Base-by-base conservation (phyloP, 2,113 vertebrate genomes). In the Heteronetta atricapilla region DNA sequence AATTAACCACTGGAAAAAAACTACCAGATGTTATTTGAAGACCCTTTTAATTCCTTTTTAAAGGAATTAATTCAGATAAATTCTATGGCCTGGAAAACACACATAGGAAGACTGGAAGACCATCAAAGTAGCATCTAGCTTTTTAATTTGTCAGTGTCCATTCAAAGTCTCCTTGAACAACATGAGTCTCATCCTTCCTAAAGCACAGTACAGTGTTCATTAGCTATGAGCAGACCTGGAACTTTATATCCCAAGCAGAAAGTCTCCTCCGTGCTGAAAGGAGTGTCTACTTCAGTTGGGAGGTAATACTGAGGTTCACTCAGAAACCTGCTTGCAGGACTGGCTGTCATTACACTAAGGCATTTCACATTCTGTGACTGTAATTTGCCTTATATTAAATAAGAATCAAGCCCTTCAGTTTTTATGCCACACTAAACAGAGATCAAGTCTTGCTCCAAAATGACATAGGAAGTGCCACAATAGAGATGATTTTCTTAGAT, bases 401-500 rank as follows among this genome's bases (percentile, higher is more conserved):
- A 79, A 73, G 77, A 82, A 69, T 11, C 31, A 89, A 85, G n/a
- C 21, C 7, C 1, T 42, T 79, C 33, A 6, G 25, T 73, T 93
- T 86, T 15, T 7, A 64, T 10, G 34, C 26, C 2, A 1, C 42
- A 88, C 44, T 13, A 93, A 82, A 50, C 8, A 31, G 15, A 34
- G 21, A 87, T 58, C 28, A 48, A 76, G 77, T 40, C n/a, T 89
- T 55, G 50, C n/a, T 46, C 60, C 50, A 89, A 25, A 4, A 73
- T 18, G 56, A 63, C 33, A 92, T 0, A 53, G n/a, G 21, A 80
- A 90, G 28, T 21, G 62, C 33, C 20, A 59, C 7, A 46, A 26
- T 15, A 42, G 38, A 26, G 13, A 33, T 15, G 10, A 28, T 16
- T 67, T 64, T 25, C 33, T 55, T 0, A 60, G 8, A 50, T 1